Evolutionary conservation across 1,140 invertebrate species (phyloP), one percentile per base, ranked within the genome.

Genomic region (Drosophila mauritiana): DNA sequence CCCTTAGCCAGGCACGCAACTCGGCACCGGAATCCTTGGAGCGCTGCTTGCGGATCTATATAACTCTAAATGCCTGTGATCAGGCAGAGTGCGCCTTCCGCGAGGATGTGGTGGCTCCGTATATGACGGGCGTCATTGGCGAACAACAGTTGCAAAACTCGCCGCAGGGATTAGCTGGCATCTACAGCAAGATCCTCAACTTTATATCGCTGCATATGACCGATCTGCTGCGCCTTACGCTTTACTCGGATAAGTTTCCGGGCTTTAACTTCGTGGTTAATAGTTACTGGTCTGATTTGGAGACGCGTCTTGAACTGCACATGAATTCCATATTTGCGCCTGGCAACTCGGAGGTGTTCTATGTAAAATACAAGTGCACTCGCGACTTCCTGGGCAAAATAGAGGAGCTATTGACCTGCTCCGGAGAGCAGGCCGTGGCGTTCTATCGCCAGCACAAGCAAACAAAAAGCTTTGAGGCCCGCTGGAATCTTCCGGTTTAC

Each of bases 401-500:
- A 78, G 96, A 98, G 91, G 92, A 93, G 22, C 93, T 94, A 48
- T 96, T 96, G 84, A 92, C 93, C 1, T 94, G 93, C 72, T 93
- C 94, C 93, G 73, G 92, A 93, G 36, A 83, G 55, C 61, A 93
- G 13, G 73, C 78, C 2, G 80, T 84, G 0, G 10, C 48, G 10
- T 25, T 15, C 93, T 97, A 70, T 45, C 94, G 94, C 69, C 91
- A 93, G 68, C 95, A 96, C 90, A 90, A 93, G 27, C 95, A 95
- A 62, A 96, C 95, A 73, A 94, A 94, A 80, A 94, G 93, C 48
- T 98, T 98, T 92, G 93, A 97, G 51, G 94, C 95, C 59, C 96
- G 96, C 81, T 99, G 98, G 97, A 98, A 98, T 93, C 93, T 99
- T 27, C 96, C 97, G 34, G 97, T 99, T 15, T 98, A 99, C 92